These are phyloP conservation scores for Tichodroma muraria DNA, from an alignment of 2,113 vertebrate species.

Conservation along the genomic window DNA sequence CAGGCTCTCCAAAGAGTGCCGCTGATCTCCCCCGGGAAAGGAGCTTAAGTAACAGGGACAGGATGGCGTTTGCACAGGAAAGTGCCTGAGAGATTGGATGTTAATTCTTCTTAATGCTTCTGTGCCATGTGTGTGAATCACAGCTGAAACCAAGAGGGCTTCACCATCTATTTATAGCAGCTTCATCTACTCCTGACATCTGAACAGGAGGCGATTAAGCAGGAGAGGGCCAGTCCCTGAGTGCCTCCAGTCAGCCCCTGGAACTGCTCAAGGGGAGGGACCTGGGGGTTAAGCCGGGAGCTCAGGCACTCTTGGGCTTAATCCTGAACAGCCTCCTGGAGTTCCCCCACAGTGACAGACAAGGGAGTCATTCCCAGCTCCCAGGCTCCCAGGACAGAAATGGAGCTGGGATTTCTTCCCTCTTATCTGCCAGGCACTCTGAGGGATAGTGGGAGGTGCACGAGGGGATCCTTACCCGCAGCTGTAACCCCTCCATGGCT, in stretches of 20 bases:
- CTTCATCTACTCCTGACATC: conserved; percentile 49
- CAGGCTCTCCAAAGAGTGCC: not conserved
- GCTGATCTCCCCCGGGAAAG: not conserved
- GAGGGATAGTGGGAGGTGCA: not conserved
- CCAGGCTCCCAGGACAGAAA: not conserved
- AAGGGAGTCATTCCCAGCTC: not conserved
- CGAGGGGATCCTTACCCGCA: not conserved
- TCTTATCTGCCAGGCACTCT: not conserved
- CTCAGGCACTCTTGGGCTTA: not conserved
- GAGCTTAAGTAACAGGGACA: not conserved
- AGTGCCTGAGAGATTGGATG: conserved; percentile 28
- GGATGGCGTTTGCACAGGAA: not conserved
- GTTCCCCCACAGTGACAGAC: not conserved
- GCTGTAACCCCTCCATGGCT: conserved; percentile 46
- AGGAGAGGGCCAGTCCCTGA: not conserved
- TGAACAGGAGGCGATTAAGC: conserved; percentile 27
- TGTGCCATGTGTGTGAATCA: conserved; percentile 28
- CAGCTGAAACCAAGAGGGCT: conserved; percentile 22
- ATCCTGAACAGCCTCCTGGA: not conserved
- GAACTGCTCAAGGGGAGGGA: not conserved
- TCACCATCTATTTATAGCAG: conserved; percentile 44
- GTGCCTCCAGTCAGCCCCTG: not conserved
- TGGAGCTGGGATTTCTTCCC: not conserved
- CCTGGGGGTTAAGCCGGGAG: not conserved
- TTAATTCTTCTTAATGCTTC: conserved; percentile 62